Conservation (phyloP, 2,888 invertebrate genomes). For the Nomada lathburiana region DNA sequence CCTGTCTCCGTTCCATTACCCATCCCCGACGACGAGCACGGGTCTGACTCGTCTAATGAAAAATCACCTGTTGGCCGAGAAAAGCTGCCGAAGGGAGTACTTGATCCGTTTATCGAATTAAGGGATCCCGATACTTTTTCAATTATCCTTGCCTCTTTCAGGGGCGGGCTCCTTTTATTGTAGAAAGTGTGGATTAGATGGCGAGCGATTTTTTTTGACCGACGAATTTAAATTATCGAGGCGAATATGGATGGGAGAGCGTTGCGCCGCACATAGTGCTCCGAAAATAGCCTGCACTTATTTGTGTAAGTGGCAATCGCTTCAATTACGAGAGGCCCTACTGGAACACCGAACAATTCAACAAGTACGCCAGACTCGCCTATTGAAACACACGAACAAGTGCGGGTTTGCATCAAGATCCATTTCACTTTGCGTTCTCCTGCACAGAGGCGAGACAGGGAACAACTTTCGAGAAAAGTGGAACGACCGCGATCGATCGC, state of each 20-base stretch:
- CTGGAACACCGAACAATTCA: conserved; percentile 18
- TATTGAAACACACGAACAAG: conserved; percentile 2
- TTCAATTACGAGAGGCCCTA: conserved; percentile 15
- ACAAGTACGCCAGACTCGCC: conserved; percentile 16
- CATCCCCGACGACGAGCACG: conserved; percentile 25
- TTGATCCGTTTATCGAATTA: conserved; percentile 37
- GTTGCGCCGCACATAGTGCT: neutral
- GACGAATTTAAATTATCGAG: neutral
- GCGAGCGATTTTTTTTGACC: neutral
- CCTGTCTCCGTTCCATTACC: conserved; percentile 43
- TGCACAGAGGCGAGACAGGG: conserved; percentile 12
- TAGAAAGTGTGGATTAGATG: neutral
- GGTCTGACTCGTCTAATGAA: conserved; percentile 39
- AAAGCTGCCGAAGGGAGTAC: conserved; percentile 16
- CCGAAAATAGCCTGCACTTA: neutral
- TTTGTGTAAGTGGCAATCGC: conserved; percentile 6
- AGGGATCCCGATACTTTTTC: conserved; percentile 3
- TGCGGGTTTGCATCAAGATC: neutral
- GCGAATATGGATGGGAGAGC: neutral
- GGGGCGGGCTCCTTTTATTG: neutral
- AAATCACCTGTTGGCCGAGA: conserved; percentile 52
- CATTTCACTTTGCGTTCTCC: conserved; percentile 21
- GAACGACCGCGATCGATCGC: conserved; percentile 49
- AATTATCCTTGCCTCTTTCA: conserved; percentile 4
- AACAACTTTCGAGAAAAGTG: conserved; percentile 34